phyloP scores from a whole-genome alignment of 2,888 invertebrate genomes.

The Atethmia centrago region DNA sequence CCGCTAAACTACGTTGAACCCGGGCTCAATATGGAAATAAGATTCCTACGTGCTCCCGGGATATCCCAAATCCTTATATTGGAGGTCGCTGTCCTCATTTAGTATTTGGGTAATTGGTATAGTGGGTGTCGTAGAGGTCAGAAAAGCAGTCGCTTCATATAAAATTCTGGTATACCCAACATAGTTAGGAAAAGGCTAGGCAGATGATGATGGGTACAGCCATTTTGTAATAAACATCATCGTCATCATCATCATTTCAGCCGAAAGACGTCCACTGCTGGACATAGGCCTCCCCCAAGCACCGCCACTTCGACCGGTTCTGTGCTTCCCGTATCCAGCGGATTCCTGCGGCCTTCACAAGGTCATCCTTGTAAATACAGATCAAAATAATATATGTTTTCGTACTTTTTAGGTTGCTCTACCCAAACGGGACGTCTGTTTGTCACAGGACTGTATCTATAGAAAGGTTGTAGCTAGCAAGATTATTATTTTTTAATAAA shows the following conservation, averaged over 20 bases:
- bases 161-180: not conserved
- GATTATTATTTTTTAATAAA: not conserved
- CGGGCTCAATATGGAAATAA: slow-evolving; percentile 19
- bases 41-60: slow-evolving; percentile 1
- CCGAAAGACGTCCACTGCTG: too few species aligned
- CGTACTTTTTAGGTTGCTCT: not conserved
- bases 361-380: too few species aligned
- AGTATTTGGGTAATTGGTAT: not conserved
- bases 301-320: too few species aligned
- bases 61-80: slow-evolving; percentile 3
- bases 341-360: too few species aligned
- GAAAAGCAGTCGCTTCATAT: not conserved
- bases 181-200: not conserved
- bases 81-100: not conserved
- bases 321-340: too few species aligned
- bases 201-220: not conserved
- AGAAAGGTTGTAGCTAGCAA: not conserved
- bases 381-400: not conserved
- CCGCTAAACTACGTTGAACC: not conserved
- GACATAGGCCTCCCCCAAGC: too few species aligned
- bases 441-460: not conserved
- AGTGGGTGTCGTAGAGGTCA: not conserved
- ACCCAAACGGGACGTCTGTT: not conserved
- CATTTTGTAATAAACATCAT: not conserved
- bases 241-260: too few species aligned